These are phyloP conservation scores for Urophycis tenuis DNA, from an alignment of 2,797 vertebrate genomes.

Conservation along the genomic window DNA sequence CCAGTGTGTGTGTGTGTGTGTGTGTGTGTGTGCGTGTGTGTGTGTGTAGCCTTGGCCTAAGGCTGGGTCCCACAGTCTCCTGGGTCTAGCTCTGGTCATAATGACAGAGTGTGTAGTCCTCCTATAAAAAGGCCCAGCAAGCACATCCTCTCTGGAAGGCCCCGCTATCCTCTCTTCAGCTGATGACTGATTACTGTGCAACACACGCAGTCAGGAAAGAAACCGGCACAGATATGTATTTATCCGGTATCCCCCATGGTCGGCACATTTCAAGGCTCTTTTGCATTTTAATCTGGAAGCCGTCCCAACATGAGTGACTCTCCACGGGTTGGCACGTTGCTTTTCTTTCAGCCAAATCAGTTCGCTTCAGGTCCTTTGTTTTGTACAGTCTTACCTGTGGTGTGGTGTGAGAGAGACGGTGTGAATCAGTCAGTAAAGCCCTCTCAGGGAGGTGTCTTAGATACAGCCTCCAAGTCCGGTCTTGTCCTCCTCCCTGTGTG, in stretches of 20 bases:
- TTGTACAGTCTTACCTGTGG: slow-evolving; percentile 24
- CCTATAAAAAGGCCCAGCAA: slow-evolving; percentile 54
- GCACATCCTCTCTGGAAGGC: slow-evolving; percentile 36
- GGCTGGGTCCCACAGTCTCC: slow-evolving; percentile 41
- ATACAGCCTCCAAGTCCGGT: slow-evolving; percentile 44
- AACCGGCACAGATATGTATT: not conserved
- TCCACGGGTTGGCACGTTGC: not conserved
- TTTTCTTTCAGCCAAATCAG: not conserved
- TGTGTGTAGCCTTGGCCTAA: slow-evolving; percentile 26
- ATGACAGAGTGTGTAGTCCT: slow-evolving; percentile 54
- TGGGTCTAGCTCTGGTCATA: slow-evolving; percentile 50
- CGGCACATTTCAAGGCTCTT: not conserved
- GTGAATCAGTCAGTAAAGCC: slow-evolving; percentile 33
- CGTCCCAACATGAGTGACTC: not conserved
- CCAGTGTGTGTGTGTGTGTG: slow-evolving; percentile 2
- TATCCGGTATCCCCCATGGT: not conserved
- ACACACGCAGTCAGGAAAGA: not conserved
- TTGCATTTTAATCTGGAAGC: not conserved
- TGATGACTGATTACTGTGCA: slow-evolving; percentile 30
- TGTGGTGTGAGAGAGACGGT: slow-evolving; percentile 38
- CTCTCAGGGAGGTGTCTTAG: not conserved
- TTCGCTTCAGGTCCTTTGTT: not conserved
- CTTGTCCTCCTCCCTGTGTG: slow-evolving; percentile 13
- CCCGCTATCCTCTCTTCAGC: slow-evolving; percentile 29
- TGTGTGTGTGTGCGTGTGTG: slow-evolving; percentile 28